Conservation (phyloP, 2,888 invertebrate species). For the Synanthedon andrenaeformis region DNA sequence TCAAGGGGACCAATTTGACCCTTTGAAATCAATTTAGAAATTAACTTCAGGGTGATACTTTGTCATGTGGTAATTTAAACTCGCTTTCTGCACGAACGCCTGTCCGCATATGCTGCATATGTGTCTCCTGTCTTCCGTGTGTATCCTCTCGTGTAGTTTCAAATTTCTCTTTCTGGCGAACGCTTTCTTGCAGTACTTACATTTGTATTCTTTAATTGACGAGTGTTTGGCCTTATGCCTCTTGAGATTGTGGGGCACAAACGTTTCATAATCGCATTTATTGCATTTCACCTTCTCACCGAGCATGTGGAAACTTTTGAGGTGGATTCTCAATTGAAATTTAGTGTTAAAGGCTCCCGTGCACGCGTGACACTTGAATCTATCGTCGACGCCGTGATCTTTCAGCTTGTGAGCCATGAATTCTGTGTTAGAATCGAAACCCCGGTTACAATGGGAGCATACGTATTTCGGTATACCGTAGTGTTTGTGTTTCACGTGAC, state of each 20-base stretch:
- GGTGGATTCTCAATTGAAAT: constrained; percentile 35
- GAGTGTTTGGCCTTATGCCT: constrained; percentile 53
- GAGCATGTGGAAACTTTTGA: constrained; percentile 47
- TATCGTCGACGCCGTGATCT: constrained; percentile 39
- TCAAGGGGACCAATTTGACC: too few species aligned
- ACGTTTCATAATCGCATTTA: constrained; percentile 44
- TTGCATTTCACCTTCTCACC: constrained; percentile 42
- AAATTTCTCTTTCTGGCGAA: constrained; percentile 44
- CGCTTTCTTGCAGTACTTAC: constrained; percentile 51
- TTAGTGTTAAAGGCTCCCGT: constrained; percentile 38
- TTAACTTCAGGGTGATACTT: constrained; percentile 55
- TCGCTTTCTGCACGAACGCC: constrained; percentile 58
- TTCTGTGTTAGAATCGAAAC: constrained; percentile 34
- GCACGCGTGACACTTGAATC: constrained; percentile 49
- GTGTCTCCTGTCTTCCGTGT: constrained; percentile 47
- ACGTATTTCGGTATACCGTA: constrained; percentile 29
- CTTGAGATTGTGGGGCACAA: constrained; percentile 32
- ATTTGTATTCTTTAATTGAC: constrained; percentile 47
- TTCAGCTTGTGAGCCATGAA: constrained; percentile 37
- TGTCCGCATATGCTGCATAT: constrained; percentile 45
- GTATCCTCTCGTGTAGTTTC: constrained; percentile 45
- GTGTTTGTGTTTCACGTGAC: constrained; percentile 40
- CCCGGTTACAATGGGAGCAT: constrained; percentile 29
- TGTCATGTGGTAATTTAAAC: constrained; percentile 54
- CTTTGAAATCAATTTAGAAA: constrained; percentile 17